Evolutionary conservation across 64 coral and sea anemone species (phyloP).

Genomic region (Anthopleura sola): DNA sequence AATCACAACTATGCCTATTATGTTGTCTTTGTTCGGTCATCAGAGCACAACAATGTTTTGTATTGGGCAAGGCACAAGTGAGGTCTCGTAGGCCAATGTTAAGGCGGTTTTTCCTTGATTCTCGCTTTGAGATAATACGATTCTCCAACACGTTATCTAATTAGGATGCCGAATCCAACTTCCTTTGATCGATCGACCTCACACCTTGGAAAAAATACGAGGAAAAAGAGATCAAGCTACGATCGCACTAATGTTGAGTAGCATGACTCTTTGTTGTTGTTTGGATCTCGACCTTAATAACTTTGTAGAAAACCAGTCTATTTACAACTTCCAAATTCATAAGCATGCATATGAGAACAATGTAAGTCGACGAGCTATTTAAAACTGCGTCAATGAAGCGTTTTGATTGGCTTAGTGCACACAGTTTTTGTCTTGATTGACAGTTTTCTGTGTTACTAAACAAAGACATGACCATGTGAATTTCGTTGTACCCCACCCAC

Average conservation of each 20-base stretch:
- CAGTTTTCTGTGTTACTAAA: slow-evolving; percentile 65
- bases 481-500: slow-evolving; percentile 63
- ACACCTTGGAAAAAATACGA: background rate
- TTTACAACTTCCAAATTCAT: background rate
- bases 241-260: too few relatives aligned
- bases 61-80: background rate
- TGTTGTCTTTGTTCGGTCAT: slow-evolving; percentile 9
- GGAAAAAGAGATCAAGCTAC: background rate
- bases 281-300: background rate
- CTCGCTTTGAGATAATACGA: background rate
- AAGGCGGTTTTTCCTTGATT: background rate
- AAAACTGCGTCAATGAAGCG: slow-evolving; percentile 27
- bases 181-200: slow-evolving; percentile 17
- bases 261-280: background rate
- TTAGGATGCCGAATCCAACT: background rate
- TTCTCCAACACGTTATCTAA: slow-evolving; percentile 6
- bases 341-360: slow-evolving; percentile 25
- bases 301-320: background rate
- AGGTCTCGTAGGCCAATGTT: slow-evolving; percentile 4
- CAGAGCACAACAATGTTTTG: background rate
- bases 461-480: slow-evolving; percentile 77
- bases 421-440: slow-evolving; percentile 76
- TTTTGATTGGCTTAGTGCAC: slow-evolving; percentile 49
- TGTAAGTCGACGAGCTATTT: slow-evolving; percentile 22
- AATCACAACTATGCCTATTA: slow-evolving; percentile 11